Evolutionary conservation across 2,888 invertebrate genomes (phyloP), one percentile per base, ranked within the genome.

Genomic region (Scotopteryx bipunctaria): DNA sequence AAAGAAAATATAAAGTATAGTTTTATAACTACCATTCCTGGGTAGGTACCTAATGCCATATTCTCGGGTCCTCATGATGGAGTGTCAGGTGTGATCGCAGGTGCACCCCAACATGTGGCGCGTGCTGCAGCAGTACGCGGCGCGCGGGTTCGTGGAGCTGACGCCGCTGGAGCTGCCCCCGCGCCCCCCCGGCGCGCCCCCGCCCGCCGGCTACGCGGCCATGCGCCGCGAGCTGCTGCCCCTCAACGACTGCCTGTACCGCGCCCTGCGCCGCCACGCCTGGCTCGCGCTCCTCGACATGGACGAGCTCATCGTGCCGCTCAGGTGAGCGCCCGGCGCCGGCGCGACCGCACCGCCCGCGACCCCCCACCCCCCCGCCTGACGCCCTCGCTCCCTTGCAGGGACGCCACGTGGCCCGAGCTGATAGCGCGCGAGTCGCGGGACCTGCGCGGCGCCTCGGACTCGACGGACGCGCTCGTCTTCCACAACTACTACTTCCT

Each of bases 221-320:
- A 4, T 41, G 21, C 14, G 57, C 23, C 40, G 59, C 11, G 55
- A 57, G 41, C 40, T 60, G 6, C 32, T 51, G 23, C 44, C 60
- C 0, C 19, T 55, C 2, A 60, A 60, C 29, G 60, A 60, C 41
- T 57, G 57, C 11, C 29, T 60, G 5, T 60, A 57, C 37, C 47
- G 57, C 31, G 52, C 48, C 9, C 6, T 48, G 3, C 15, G 15
- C 14, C 15, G 15, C 1, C 44, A 55, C 42, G 21, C 37, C 33
- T 55, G 57, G 52, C 6, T 60, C 17, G 53, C 55, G 1, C 36
- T 41, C 5, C 23, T 57, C 2, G 60, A 60, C 38, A 15, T 50
- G n/a, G 60, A 57, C 21, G 60, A 60, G 29, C 35, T 60, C n/a
- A 53, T 60, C 9, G 60, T 57, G 5, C 55, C 44, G 41, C 35